These are phyloP conservation scores for Nasonovia ribisnigri DNA, from an alignment of 2,888 invertebrate species.

Conservation along the genomic window DNA sequence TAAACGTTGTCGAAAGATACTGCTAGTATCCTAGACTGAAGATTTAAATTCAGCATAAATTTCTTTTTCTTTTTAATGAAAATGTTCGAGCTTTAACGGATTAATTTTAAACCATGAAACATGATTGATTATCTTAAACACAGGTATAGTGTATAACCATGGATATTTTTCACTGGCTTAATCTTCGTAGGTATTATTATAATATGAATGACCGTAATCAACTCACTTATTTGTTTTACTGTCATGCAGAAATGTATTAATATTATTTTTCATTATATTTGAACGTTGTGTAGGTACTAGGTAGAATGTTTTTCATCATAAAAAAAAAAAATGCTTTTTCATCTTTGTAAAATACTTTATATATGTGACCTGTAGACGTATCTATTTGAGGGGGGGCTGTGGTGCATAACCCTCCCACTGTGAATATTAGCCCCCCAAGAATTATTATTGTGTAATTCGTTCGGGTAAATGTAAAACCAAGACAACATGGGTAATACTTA, in stretches of 20 bases:
- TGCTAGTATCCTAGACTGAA: background rate
- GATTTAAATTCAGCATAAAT: constrained; percentile 3
- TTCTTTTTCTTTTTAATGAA: background rate
- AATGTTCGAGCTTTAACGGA: background rate
- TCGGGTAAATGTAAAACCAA: no score
- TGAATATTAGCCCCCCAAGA: no score
- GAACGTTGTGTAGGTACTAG: background rate
- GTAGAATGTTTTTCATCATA: background rate
- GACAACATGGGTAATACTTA: no score
- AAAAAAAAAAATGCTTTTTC: background rate
- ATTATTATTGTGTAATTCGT: no score
- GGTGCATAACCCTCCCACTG: no score
- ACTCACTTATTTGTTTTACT: background rate
- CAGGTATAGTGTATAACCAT: background rate
- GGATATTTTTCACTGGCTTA: background rate
- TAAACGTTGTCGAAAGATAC: background rate
- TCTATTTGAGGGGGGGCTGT: no score
- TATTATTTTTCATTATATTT: background rate
- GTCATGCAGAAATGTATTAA: background rate
- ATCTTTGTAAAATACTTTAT: no score
- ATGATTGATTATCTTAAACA: background rate
- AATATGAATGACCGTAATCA: background rate
- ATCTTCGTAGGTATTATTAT: background rate
- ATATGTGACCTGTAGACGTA: no score
- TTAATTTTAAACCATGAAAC: background rate